A percentile compares a stretch with the other conserved stretches of the same genome.
phyloP scores from a whole-genome alignment of 2,797 vertebrate genomes.

The Hyperoplus lanceolatus region DNA sequence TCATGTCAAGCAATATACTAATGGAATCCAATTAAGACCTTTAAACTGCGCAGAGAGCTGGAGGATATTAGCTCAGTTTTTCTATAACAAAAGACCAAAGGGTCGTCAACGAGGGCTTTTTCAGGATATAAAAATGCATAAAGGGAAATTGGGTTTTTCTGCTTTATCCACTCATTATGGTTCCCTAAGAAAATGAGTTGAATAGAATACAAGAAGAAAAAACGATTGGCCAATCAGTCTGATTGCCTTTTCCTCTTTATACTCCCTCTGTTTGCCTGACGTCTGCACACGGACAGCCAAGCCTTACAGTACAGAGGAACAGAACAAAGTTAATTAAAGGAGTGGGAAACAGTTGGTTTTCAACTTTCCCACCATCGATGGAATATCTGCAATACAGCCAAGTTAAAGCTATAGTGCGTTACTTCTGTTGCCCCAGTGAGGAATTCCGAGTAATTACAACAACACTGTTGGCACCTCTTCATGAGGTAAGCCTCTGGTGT shows the following conservation, averaged over 20 bases:
- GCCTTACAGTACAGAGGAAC: slow-evolving; percentile 33
- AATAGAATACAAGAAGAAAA: slow-evolving; percentile 72
- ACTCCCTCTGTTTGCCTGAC: slow-evolving; percentile 52
- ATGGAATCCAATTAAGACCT: slow-evolving; percentile 89
- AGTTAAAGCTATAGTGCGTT: too few relatives aligned
- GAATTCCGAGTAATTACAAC: too few relatives aligned
- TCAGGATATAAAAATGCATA: slow-evolving; percentile 84
- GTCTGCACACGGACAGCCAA: slow-evolving; percentile 43
- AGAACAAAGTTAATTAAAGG: slow-evolving; percentile 58
- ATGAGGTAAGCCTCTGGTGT: too few relatives aligned
- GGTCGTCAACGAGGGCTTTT: slow-evolving; percentile 84
- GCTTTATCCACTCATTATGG: slow-evolving; percentile 87
- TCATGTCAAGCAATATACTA: slow-evolving; percentile 88
- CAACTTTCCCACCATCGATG: slow-evolving; percentile 42
- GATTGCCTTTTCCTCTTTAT: slow-evolving; percentile 60
- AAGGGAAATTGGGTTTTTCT: slow-evolving; percentile 85
- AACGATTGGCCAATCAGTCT: slow-evolving; percentile 76
- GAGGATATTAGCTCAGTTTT: slow-evolving; percentile 87
- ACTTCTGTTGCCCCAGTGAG: too few relatives aligned
- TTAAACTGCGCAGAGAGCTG: slow-evolving; percentile 84
- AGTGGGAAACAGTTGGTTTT: slow-evolving; percentile 43
- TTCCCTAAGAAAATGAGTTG: slow-evolving; percentile 82
- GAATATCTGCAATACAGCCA: slow-evolving; percentile 35
- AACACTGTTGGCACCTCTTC: too few relatives aligned
- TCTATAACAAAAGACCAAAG: slow-evolving; percentile 88